Base-by-base conservation (phyloP, 2,888 invertebrate species). In the Apotomis betuletana region DNA sequence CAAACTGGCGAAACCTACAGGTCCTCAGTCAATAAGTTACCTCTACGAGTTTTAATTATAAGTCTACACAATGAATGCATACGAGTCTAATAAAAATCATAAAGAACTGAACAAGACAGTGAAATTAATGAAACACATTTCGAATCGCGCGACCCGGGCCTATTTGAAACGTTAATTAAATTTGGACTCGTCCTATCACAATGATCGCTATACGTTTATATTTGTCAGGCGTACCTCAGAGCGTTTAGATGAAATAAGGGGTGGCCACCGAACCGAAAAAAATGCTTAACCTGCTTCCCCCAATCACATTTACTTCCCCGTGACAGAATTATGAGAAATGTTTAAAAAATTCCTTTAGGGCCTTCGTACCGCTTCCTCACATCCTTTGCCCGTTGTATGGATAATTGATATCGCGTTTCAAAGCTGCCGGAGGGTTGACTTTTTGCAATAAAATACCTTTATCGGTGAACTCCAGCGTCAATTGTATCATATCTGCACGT, bases 221-320 rank as follows among this genome's bases (percentile, higher is more conserved):
- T 80, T 77, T 75, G 78, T 80, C 80, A 78, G 79, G 77, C 78
- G 79, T 84, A 84, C 77, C 78, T 79, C 80, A 81, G 81, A 80
- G 76, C 74, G 81, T 81, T 85, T 86, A 81, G 83, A 83, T 83
- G 79, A 85, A 85, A 86, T 86, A 83, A 87, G 85, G 86, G 87
- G 87, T 85, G 86, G 78, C 81, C 81, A 81, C 76, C 84, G 81
- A 84, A 84, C 83, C 85, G 88, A 86, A 89, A 91, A 88, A 87
- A 89, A 88, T 86, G 85, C 86, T 86, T 87, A 88, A 90, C 87
- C 87, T 88, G 85, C 80, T 86, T 83, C 82, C 82, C 83, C 83
- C 85, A 87, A 88, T 89, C 89, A 87, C 86, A 88, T 89, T 88
- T 83, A 85, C 85, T 85, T 83, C 83, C 76, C 82, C 79, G 80